These are phyloP conservation scores for Dinoponera quadriceps DNA, from an alignment of 1,140 invertebrate species.

Conservation along the genomic window DNA sequence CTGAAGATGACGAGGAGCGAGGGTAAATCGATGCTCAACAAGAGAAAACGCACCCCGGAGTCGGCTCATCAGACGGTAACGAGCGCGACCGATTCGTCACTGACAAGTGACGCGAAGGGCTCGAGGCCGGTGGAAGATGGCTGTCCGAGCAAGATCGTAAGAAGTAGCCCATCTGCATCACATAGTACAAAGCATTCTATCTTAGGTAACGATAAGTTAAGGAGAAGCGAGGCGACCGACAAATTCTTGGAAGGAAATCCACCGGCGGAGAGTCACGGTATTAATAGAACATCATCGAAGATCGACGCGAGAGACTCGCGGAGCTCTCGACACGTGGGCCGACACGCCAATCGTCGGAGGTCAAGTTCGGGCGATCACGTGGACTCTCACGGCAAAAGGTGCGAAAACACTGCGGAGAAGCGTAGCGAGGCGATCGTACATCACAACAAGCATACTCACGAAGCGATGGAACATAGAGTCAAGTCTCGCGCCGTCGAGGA, in stretches of 20 bases:
- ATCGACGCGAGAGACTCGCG: neutral
- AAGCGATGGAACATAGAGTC: neutral
- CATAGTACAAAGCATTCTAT: neutral
- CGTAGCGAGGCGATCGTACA: slow-evolving; percentile 8
- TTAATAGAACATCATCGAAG: neutral
- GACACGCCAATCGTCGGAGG: neutral
- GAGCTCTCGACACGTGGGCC: neutral
- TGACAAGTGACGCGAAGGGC: neutral
- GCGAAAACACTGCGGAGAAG: neutral
- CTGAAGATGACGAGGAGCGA: no score
- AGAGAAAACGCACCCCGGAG: slow-evolving; percentile 6
- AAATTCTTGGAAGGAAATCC: neutral
- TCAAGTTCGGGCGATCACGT: neutral
- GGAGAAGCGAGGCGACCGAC: neutral
- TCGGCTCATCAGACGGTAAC: neutral
- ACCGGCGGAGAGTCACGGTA: neutral
- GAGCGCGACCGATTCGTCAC: neutral
- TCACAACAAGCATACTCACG: slow-evolving; percentile 46
- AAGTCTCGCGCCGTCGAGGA: neutral
- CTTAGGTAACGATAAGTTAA: neutral
- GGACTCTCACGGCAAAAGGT: neutral
- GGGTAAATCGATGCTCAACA: no score
- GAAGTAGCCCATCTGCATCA: neutral
- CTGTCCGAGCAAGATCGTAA: neutral
- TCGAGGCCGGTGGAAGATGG: slow-evolving; percentile 7